Percentiles rank a stretch among this genome's conserved stretches.
phyloP scores from a whole-genome alignment of 1,140 invertebrate species.

The Acarapis woodi region DNA sequence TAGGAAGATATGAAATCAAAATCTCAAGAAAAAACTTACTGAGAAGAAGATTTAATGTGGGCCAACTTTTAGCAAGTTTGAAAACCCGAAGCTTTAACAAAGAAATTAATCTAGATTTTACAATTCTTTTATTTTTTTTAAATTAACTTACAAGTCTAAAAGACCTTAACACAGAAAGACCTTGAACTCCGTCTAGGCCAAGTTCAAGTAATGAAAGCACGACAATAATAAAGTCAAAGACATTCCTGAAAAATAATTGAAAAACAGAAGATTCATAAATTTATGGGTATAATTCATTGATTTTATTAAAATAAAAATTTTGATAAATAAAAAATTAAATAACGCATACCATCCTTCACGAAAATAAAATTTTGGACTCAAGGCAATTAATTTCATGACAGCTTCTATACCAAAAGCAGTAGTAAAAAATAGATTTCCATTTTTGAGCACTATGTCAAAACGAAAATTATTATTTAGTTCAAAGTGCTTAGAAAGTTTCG shows the following conservation, averaged over 20 bases:
- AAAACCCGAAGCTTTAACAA: conserved; percentile 73
- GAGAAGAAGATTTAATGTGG: conserved; percentile 87
- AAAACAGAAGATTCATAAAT: no score
- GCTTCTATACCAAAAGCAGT: conserved; percentile 90
- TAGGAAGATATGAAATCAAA: no score
- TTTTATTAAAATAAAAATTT: no score
- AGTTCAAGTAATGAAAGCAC: conserved; percentile 74
- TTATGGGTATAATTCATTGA: no score
- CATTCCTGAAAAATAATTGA: no score
- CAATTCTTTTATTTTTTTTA: background rate
- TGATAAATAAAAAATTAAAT: no score
- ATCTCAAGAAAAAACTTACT: no score
- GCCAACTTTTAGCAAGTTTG: conserved; percentile 97
- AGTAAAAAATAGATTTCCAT: conserved; percentile 55
- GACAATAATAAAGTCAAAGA: conserved; percentile 96
- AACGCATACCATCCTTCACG: conserved; percentile 95
- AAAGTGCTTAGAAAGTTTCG: conserved; percentile 1
- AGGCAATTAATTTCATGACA: conserved; percentile 73
- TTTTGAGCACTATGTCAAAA: conserved; percentile 1
- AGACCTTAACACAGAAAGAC: conserved; percentile 78
- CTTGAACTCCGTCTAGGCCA: conserved; percentile 65
- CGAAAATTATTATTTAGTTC: background rate
- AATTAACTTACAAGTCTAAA: conserved; percentile 61
- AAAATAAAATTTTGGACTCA: conserved; percentile 91
- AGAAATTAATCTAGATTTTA: conserved; percentile 7